Base-by-base conservation (phyloP, 2,797 vertebrate species). In the Bradypodion ventrale region DNA sequence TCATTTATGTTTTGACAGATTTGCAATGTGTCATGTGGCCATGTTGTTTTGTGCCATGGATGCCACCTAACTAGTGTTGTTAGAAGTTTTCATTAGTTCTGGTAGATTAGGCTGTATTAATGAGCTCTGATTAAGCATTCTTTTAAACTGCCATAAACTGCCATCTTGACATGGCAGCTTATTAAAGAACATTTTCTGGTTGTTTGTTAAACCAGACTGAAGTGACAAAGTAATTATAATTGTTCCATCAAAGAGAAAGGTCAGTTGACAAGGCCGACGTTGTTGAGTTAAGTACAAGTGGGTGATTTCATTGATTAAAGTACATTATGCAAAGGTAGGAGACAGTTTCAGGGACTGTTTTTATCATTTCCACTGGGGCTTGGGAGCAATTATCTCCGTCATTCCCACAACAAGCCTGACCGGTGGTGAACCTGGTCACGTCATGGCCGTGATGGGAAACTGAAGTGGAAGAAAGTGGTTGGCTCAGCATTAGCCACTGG, bases 1-100 rank as follows among this genome's bases (percentile, higher is more conserved):
- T 76, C 84, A 81, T 81, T 44, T 56, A 8, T 1, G 7, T 60
- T 0, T 52, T 16, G 75, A 77, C 76, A 76, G 79, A 86, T 83
- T 60, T 32, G 35, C 42, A 16, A 7, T 52, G 78, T 6, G 42
- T 0, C 0, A 5, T 73, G 66, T 87, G 83, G 66, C 8, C 0
- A 1, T 87, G 86, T 81, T 89, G 52, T 12, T 80, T 84, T 82
- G 56, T 80, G 74, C 10, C 3, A 83, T 29, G 75, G 83, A 66
- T 12, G 10, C 63, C 91, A 85, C 91, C 89, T 88, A n/a, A 15
- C 75, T 10, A 63, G 80, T 84, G 86, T 82, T 37, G 83, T 76
- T 80, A 89, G 84, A 93, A 89, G 89, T 91, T 93, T 85, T 82
- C 90, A 63, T 94, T 93, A 94, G 93, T 92, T 91, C 89, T 88